phyloP scores from a whole-genome alignment of 2,797 vertebrate species.

The Crax fasciolata region DNA sequence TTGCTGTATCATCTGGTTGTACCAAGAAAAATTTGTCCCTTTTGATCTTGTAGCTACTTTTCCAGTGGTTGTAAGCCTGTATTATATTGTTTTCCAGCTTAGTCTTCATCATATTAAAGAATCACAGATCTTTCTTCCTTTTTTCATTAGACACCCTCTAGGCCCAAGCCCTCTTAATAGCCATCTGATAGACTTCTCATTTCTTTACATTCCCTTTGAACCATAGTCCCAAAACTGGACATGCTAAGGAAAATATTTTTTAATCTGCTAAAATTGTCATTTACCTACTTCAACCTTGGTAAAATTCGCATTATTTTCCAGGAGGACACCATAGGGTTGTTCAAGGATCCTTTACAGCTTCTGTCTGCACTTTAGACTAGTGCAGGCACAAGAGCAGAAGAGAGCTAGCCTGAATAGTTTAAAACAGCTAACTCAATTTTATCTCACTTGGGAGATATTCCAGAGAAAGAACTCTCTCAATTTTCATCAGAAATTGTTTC shows the following conservation, averaged over 20 bases:
- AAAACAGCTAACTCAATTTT: background rate
- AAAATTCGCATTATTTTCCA: background rate
- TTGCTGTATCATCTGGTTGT: background rate
- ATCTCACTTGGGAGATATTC: background rate
- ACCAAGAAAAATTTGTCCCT: background rate
- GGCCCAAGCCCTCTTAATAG: background rate
- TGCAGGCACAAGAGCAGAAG: background rate
- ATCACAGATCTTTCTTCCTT: background rate
- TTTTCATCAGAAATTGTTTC: background rate
- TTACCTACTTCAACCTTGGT: background rate
- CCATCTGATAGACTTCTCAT: background rate
- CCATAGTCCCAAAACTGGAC: background rate
- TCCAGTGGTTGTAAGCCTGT: background rate
- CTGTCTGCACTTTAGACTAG: background rate
- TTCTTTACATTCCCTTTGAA: background rate
- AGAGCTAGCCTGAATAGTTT: background rate
- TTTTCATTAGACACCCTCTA: background rate
- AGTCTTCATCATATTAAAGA: background rate
- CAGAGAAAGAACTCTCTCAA: background rate
- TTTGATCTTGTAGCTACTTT: background rate
- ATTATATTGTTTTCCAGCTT: background rate
- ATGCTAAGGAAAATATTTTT: background rate
- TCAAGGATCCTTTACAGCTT: background rate
- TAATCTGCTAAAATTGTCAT: background rate
- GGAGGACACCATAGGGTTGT: background rate